Percentiles rank a stretch among this genome's conserved stretches.
Evolutionary conservation across 2,888 invertebrate species (phyloP).

Genomic region (Cosmorhoe ocellata): DNA sequence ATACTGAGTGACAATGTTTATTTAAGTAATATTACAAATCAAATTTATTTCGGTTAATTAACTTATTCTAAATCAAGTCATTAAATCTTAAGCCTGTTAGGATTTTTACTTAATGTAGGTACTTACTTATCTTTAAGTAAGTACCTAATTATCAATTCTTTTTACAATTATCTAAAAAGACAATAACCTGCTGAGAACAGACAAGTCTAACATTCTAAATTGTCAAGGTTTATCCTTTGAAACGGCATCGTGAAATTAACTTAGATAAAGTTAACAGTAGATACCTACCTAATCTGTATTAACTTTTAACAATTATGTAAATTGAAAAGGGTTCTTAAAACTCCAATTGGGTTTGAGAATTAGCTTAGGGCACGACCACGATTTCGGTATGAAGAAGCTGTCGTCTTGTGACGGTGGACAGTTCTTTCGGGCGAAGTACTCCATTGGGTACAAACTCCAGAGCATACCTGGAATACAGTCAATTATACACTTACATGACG

Average conservation of each 20-base stretch:
- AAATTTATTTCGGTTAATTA: not conserved
- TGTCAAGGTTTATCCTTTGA: no score
- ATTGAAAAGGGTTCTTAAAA: conserved; percentile 62
- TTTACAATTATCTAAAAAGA: not conserved
- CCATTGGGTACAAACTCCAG: conserved; percentile 91
- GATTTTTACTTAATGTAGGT: no score
- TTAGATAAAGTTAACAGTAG: no score
- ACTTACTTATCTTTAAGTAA: not conserved
- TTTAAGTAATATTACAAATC: no score
- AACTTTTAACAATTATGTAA: not conserved
- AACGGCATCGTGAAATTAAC: no score
- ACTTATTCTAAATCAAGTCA: not conserved
- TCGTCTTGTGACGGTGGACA: conserved; percentile 82
- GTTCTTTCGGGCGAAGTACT: conserved; percentile 91
- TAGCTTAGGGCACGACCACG: conserved; percentile 73
- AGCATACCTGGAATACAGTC: conserved; percentile 71
- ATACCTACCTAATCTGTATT: no score
- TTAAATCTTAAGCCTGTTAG: not conserved
- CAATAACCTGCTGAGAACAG: not conserved
- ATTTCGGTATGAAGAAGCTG: conserved; percentile 73
- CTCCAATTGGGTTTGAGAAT: conserved; percentile 73
- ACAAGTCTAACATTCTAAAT: no score
- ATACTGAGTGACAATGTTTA: no score
- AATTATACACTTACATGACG: no score
- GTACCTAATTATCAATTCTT: not conserved